Base-by-base conservation (phyloP, 2,797 vertebrate genomes). In the Chloroceryle inda region DNA sequence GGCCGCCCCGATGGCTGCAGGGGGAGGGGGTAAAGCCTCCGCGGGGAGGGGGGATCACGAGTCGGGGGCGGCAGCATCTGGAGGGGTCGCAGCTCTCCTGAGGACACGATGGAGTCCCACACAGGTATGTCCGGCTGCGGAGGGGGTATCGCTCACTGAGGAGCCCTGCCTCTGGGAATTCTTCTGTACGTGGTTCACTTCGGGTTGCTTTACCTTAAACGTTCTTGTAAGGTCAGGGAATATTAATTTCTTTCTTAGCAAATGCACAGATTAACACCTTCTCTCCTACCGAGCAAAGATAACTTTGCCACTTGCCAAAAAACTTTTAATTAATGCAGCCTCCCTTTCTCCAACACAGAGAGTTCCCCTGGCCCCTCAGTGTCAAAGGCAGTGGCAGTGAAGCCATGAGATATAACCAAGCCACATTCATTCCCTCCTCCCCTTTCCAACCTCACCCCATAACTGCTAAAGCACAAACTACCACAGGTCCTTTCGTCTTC, bases 101-200 rank as follows among this genome's bases (percentile, higher is more conserved):
- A 21, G 61, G 35, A 9, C 13, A 1, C 2, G 58, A 5, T 13
- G 23, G 66, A 27, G 35, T 8, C 66, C 7, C 11, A 3, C 2
- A 2, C 5, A 2, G 55, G 19, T 27, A 35, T 35, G 49, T 8
- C 2, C 29, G 63, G 42, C 33, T 20, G 5, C 2, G 35, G 8
- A n/a, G n/a, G 29, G 50, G 16, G 29, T 16, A n/a, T 13, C 31
- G 29, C 27, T 31, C 52, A 11, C 23, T 8, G 24, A 9, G 64
- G 35, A 61, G 2, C 38, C 38, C 10, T 38, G 12, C 17, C 38
- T 29, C 49, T 6, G 11, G 75, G 56, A 61, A n/a, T 16, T 4
- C 11, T 5, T 13, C 50, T 5, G 4, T 26, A 4, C 0, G 1
- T 1, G 13, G 5, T 10, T 37, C 53, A 0, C 5, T 33, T 15